Evolutionary conservation across 2,888 invertebrate genomes (phyloP).

Genomic region (Lycocerus yunnanus): DNA sequence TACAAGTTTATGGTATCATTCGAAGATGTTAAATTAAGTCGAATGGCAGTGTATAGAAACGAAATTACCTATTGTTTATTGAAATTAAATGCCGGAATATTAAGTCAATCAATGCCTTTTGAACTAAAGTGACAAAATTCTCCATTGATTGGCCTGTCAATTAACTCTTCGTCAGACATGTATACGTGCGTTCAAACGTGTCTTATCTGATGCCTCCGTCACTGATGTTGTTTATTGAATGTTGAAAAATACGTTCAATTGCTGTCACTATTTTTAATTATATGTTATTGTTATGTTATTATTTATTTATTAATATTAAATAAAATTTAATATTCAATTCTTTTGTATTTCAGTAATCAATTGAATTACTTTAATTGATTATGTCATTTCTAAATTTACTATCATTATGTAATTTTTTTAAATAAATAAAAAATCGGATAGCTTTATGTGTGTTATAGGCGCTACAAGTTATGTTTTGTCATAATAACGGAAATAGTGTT

Average conservation of each 20-base stretch:
- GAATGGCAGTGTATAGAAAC: slow-evolving; percentile 38
- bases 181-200: slow-evolving; percentile 57
- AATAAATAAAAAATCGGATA: no score
- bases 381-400: no score
- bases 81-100: slow-evolving; percentile 55
- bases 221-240: slow-evolving; percentile 55
- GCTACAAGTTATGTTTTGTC: no score
- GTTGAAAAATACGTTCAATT: slow-evolving; percentile 25
- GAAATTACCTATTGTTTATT: slow-evolving; percentile 56
- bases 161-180: slow-evolving; percentile 56
- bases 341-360: neutral
- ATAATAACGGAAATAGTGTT: no score
- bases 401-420: no score
- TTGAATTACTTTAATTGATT: neutral
- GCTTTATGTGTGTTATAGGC: no score
- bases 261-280: slow-evolving; percentile 25
- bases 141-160: slow-evolving; percentile 58
- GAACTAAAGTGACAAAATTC: slow-evolving; percentile 55
- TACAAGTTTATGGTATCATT: neutral
- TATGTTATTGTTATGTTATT: slow-evolving; percentile 16
- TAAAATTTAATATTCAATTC: neutral
- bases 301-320: slow-evolving; percentile 14
- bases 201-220: slow-evolving; percentile 57
- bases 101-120: slow-evolving; percentile 56
- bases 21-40: slow-evolving; percentile 46